Conservation (phyloP, 2,113 vertebrate genomes). For the Cathartes aura region DNA sequence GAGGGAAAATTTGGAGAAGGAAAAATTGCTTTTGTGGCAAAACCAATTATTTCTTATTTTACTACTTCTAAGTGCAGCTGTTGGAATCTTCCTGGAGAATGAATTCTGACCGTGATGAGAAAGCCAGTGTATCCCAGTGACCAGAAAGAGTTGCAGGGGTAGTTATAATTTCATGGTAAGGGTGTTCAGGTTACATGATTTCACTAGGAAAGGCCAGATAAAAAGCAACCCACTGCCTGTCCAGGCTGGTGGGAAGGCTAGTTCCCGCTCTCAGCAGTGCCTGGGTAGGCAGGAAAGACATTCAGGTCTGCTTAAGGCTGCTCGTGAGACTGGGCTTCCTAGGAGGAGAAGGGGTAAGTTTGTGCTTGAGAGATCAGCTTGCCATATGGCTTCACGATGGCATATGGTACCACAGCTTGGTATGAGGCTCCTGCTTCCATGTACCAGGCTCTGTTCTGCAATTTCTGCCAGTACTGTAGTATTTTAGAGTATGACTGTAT, state of each 20-base stretch:
- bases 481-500: background rate
- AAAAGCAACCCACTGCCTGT: background rate
- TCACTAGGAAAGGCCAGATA: background rate
- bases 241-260: background rate
- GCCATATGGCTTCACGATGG: background rate
- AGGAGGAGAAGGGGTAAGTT: background rate
- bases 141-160: background rate
- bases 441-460: background rate
- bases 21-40: background rate
- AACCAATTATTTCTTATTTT: background rate
- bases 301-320: background rate
- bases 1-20: background rate
- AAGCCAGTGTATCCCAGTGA: background rate
- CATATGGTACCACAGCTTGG: conserved; percentile 22
- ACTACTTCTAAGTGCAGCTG: background rate
- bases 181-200: background rate
- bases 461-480: background rate
- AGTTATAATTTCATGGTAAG: background rate
- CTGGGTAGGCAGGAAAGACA: background rate
- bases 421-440: background rate
- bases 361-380: background rate
- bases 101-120: background rate
- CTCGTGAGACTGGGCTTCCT: background rate
- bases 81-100: background rate
- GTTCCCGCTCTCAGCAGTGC: background rate